These are phyloP conservation scores for Pseudorhiza aurosa DNA, from an alignment of 30 jellyfish, hydroid and myxozoan genomes.

Conservation along the genomic window DNA sequence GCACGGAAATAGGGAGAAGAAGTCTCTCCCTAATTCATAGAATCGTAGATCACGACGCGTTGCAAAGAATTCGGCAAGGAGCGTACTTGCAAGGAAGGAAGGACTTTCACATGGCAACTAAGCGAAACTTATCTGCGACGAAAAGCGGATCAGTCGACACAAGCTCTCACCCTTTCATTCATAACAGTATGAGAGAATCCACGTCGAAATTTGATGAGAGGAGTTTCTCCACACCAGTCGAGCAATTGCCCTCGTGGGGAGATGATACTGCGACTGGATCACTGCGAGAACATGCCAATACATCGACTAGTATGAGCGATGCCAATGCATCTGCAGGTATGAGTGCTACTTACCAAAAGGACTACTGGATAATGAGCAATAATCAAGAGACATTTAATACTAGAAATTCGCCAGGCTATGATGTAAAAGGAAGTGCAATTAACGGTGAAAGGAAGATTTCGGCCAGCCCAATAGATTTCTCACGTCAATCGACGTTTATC, in stretches of 20 bases:
- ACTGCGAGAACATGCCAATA: neutral
- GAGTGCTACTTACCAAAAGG: too few species aligned
- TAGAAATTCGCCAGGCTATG: too few species aligned
- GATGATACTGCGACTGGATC: neutral
- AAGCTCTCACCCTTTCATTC: neutral
- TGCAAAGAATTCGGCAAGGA: constrained; percentile 60
- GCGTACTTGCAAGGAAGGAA: constrained; percentile 53
- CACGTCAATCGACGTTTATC: too few species aligned
- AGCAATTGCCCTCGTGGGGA: neutral
- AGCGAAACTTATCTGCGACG: neutral
- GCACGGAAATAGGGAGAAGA: neutral
- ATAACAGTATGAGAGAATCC: neutral
- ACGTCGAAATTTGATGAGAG: constrained; percentile 31
- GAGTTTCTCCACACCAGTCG: neutral
- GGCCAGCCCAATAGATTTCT: too few species aligned
- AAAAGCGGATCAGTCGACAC: neutral
- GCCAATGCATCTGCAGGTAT: too few species aligned
- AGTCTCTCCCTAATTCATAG: constrained; percentile 38
- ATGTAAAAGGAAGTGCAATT: too few species aligned
- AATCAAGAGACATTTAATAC: too few species aligned
- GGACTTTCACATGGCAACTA: constrained; percentile 8
- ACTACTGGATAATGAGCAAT: too few species aligned
- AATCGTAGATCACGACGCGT: constrained; percentile 49
- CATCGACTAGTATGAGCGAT: neutral
- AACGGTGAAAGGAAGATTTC: too few species aligned